A percentile compares a stretch with the other conserved stretches of the same genome.
phyloP scores from a whole-genome alignment of 2,797 vertebrate species.

The Sphenodon punctatus region DNA sequence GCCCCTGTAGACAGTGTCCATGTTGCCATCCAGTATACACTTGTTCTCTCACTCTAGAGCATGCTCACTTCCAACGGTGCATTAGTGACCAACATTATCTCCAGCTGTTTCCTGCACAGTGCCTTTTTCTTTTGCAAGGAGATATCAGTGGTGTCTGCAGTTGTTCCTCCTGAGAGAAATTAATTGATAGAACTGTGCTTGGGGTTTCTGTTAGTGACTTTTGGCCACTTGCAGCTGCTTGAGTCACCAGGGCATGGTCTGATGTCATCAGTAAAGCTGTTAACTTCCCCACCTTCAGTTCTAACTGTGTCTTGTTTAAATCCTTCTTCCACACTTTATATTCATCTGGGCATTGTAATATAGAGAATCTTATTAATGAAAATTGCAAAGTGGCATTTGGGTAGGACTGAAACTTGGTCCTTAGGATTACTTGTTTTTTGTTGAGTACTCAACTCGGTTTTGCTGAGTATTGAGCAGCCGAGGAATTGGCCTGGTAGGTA shows the following conservation, averaged over 20 bases:
- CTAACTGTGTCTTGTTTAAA: constrained; percentile 31
- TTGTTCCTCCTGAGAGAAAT: neutral
- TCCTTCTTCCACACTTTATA: too few relatives aligned
- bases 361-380: constrained; percentile 53
- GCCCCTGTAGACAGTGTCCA: neutral
- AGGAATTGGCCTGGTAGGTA: too few relatives aligned
- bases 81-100: neutral
- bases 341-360: constrained; percentile 24
- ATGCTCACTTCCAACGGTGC: accelerated
- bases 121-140: neutral
- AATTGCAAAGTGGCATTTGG: too few relatives aligned
- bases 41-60: neutral
- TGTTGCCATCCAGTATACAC: too few relatives aligned
- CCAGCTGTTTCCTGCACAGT: constrained; percentile 21
- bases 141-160: neutral
- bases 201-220: neutral
- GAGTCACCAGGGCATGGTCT: neutral
- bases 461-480: too few relatives aligned
- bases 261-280: neutral
- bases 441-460: too few relatives aligned
- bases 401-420: too few relatives aligned
- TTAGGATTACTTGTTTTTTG: too few relatives aligned
- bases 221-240: neutral
- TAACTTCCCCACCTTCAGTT: constrained; percentile 2
- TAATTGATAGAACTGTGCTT: neutral